Conservation (phyloP, 2,888 invertebrate species). For the Calliscelio sp. region DNA sequence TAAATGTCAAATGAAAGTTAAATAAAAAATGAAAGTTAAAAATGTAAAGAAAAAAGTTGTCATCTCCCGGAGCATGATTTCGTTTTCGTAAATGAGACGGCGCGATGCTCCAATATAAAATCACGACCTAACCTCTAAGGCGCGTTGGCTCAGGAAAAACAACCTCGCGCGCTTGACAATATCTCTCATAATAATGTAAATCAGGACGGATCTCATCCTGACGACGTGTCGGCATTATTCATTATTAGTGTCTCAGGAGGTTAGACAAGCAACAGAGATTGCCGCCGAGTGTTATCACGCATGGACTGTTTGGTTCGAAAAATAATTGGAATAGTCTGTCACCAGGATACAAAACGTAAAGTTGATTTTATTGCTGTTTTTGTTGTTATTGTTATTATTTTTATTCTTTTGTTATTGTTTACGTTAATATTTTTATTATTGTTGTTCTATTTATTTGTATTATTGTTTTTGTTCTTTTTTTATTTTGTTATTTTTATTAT, state of each 20-base stretch:
- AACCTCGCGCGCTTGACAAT: background rate
- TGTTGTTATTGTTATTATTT: no score
- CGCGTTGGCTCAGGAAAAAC: conserved; percentile 7
- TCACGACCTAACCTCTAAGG: conserved; percentile 49
- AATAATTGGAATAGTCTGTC: conserved; percentile 94
- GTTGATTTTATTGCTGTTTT: no score
- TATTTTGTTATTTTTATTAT: no score
- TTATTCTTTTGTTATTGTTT: no score
- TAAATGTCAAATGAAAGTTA: no score
- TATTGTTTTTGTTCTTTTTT: no score
- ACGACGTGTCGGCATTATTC: conserved; percentile 56
- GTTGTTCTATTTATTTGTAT: no score
- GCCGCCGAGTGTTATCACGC: conserved; percentile 92
- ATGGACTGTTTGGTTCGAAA: conserved; percentile 95
- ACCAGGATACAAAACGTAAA: conserved; percentile 89
- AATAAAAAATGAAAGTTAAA: no score
- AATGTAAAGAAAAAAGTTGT: background rate
- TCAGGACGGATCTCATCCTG: conserved; percentile 35
- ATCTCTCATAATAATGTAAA: conserved; percentile 58
- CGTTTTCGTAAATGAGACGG: conserved; percentile 2
- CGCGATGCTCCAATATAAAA: conserved; percentile 14
- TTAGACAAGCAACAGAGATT: conserved; percentile 83
- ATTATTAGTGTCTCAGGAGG: conserved; percentile 29
- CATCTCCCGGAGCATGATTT: no score
- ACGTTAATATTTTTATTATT: no score